A percentile compares a stretch with the other conserved stretches of the same genome.
These are phyloP conservation scores for Ascidia mentula DNA, from an alignment of 23 tunicate species.

Conservation along the genomic window DNA sequence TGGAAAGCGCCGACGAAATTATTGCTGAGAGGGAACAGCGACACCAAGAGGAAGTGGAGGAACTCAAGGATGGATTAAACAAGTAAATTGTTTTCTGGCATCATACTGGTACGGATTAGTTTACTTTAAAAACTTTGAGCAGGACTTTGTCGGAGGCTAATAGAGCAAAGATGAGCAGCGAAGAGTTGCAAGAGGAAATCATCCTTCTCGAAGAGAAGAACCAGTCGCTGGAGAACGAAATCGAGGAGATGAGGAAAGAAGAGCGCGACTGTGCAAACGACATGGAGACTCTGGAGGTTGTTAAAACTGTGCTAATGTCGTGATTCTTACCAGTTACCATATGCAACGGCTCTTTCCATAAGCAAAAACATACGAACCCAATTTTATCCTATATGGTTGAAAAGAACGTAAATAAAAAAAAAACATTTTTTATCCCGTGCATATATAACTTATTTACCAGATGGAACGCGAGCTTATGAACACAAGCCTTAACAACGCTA, in stretches of 20 bases:
- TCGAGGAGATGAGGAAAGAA: slow-evolving; percentile 25
- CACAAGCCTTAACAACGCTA: slow-evolving; percentile 51
- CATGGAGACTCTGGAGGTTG: slow-evolving; percentile 51
- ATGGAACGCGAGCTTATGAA: slow-evolving; percentile 52
- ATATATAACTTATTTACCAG: too few species aligned
- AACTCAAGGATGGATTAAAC: slow-evolving; percentile 53
- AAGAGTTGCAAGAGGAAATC: slow-evolving; percentile 36
- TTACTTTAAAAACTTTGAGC: neutral
- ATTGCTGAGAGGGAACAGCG: slow-evolving; percentile 38
- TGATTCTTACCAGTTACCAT: too few species aligned
- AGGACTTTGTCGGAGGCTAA: slow-evolving; percentile 37
- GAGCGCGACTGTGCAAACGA: slow-evolving; percentile 28
- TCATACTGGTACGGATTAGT: neutral
- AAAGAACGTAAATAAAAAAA: too few species aligned
- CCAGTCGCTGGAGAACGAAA: slow-evolving; percentile 28
- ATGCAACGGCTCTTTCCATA: too few species aligned
- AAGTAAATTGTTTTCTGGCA: slow-evolving; percentile 8
- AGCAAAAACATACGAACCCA: too few species aligned
- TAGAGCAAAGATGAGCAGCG: slow-evolving; percentile 49
- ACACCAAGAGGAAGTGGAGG: slow-evolving; percentile 40
- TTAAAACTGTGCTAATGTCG: too few species aligned
- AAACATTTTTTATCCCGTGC: too few species aligned
- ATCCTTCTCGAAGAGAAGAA: slow-evolving; percentile 24
- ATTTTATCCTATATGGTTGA: too few species aligned
- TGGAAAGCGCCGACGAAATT: slow-evolving; percentile 71